These are phyloP conservation scores for Lathronympha strigana DNA, from an alignment of 2,888 invertebrate species.

Conservation along the genomic window DNA sequence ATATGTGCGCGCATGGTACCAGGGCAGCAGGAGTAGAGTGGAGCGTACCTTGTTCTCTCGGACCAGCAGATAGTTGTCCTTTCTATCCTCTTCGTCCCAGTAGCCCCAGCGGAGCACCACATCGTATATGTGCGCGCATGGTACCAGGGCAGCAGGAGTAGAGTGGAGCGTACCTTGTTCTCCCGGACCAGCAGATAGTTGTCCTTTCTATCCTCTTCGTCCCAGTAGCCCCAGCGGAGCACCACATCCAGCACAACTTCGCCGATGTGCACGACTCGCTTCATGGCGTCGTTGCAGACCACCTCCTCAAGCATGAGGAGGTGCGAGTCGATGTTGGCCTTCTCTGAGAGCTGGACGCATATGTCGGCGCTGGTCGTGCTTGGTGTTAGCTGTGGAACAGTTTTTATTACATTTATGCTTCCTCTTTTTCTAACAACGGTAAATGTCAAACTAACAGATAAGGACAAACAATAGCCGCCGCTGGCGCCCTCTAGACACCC, in stretches of 20 bases:
- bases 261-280: slow-evolving; percentile 90
- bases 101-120: too few species aligned
- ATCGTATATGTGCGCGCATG: too few species aligned
- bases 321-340: slow-evolving; percentile 86
- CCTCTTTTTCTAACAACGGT: too few species aligned
- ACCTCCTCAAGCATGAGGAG: slow-evolving; percentile 91
- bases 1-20: too few species aligned
- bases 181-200: slow-evolving; percentile 89
- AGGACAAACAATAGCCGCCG: too few species aligned
- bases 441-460: too few species aligned
- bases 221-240: slow-evolving; percentile 95
- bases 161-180: slow-evolving; percentile 68
- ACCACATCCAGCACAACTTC: slow-evolving; percentile 88
- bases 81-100: too few species aligned
- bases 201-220: slow-evolving; percentile 92
- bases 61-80: too few species aligned
- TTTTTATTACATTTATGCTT: background rate
- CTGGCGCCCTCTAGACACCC: too few species aligned
- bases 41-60: too few species aligned
- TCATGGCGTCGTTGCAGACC: slow-evolving; percentile 89
- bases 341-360: slow-evolving; percentile 87
- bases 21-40: too few species aligned
- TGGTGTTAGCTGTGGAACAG: slow-evolving; percentile 86
- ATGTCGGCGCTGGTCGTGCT: slow-evolving; percentile 90
- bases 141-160: too few species aligned